Percentiles rank a stretch among this genome's conserved stretches.
These are phyloP conservation scores for Oscheius onirici DNA, from an alignment of 2,888 invertebrate genomes.

Conservation along the genomic window DNA sequence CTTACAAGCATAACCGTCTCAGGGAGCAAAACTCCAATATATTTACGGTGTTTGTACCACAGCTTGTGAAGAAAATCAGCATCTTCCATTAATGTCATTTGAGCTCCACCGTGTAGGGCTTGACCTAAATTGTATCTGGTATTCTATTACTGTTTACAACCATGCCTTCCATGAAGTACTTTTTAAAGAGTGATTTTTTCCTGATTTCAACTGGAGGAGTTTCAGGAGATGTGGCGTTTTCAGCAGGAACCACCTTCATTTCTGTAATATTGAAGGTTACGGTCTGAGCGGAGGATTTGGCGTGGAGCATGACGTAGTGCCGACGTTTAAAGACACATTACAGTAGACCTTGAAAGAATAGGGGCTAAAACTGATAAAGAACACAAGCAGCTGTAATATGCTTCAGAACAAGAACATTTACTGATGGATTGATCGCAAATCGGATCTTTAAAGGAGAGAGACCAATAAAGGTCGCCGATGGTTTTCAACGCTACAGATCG, in stretches of 20 bases:
- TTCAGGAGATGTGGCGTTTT: not conserved
- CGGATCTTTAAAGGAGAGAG: too few species aligned
- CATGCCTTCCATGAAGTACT: constrained; percentile 26
- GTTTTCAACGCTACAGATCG: too few species aligned
- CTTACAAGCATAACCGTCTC: constrained; percentile 14
- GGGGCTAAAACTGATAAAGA: too few species aligned
- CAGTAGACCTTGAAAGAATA: not conserved
- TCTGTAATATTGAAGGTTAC: not conserved
- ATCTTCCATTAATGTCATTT: not conserved
- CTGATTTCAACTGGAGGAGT: not conserved
- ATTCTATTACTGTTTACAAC: too few species aligned
- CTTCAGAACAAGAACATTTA: too few species aligned
- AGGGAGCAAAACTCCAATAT: constrained; percentile 19
- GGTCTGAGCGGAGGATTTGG: not conserved
- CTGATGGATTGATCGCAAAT: too few species aligned
- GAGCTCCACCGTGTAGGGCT: constrained; percentile 7
- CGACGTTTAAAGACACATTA: constrained; percentile 7
- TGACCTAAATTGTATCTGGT: constrained; percentile 21
- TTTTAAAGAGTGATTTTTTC: constrained; percentile 15
- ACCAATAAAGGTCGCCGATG: too few species aligned
- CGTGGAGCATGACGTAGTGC: not conserved
- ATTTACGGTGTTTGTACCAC: constrained; percentile 16
- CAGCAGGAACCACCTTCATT: constrained; percentile 19
- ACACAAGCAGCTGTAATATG: too few species aligned
- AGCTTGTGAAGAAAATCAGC: constrained; percentile 15